Base-by-base conservation (phyloP, 2,888 invertebrate species). In the Glyphotaelius pellucidus region DNA sequence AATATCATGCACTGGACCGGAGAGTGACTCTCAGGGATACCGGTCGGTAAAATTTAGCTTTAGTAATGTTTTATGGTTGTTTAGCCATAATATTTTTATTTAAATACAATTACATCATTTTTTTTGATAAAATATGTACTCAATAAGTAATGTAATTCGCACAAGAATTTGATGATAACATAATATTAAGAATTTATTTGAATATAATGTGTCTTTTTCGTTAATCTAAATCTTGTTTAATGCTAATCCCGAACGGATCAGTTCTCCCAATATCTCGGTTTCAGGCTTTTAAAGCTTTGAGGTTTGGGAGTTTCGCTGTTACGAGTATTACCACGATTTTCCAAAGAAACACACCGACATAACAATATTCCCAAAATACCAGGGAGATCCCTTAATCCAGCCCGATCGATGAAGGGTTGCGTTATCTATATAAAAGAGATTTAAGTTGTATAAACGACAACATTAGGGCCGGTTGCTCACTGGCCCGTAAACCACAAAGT, bases 381-480 rank as follows among this genome's bases (percentile, higher is more conserved):
- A 38, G 38, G n/a, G 67, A 67, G 67, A 67, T 67, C 67, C 67
- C n/a, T 67, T 67, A 67, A 67, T 67, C 67, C 67, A 25, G 67
- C 25, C 9, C 67, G 25, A 67, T 67, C 67, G 67, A 67, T 67
- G 67, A 67, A 67, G 67, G 67, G 67, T 67, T 67, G 67, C 67
- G 67, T 67, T 67, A 67, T 67, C 67, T 67, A 67, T 67, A 67
- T 67, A 67, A 67, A 67, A 67, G 25, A 67, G 67, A 25, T 67
- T 67, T 67, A 67, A 67, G 9, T 67, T 25, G 67, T 67, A 67
- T 67, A 67, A 67, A 67, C 67, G 67, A 67, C 67, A 67, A 67
- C 67, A 67, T 67, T 67, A 67, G 67, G 67, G 67, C n/a, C n/a
- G 67, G 67, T 67, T 67, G 67, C 67, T 67, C 67, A 67, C 67